Base-by-base conservation (phyloP, 2,113 vertebrate genomes). In the Hystrix cristata region DNA sequence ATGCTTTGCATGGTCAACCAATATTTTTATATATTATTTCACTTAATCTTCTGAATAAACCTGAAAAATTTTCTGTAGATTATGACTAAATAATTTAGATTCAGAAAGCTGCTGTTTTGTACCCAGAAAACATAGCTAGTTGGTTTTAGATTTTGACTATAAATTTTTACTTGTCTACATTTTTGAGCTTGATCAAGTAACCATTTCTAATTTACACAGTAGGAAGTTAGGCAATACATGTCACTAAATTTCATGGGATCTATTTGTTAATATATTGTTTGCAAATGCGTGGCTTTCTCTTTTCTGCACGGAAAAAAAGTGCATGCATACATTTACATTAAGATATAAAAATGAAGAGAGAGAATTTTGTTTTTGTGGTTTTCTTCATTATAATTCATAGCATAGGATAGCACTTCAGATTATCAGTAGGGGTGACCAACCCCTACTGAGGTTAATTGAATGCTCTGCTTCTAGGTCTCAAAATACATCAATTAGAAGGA, bases 401-500 rank as follows among this genome's bases (percentile, higher is more conserved):
- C 4, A 91, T 15, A 94, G 2, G 13, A 19, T 72, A 46, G 11
- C 67, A 86, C 43, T 93, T 95, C 51, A 46, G 23, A 69, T 91
- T 89, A 38, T 38, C 38, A 38, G 38, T 38, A 78, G 96, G 46
- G 23, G 74, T 11, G 19, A 43, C n/a, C 0, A 57, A 83, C 48
- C 53, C 38, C 67, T 82, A 3, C 51, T 72, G 16, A 95, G 11
- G 48, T 65, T 96, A 93, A 79, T 29, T 65, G 53, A 53, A 91
- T 89, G 21, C 38, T 83, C 16, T 90, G 59, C 38, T 74, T 64
- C 55, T 64, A 14, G 18, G 90, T 89, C 29, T 91, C 48, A 78
- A 93, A 79, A 79, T 38, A 82, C 1, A 80, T 43, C 53, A 87
- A n/a, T 92, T 92, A 86, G 65, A 82, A 86, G 82, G 19, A 94